Base-by-base conservation (phyloP, 2,797 vertebrate species). In the Otolemur crassicaudatus region DNA sequence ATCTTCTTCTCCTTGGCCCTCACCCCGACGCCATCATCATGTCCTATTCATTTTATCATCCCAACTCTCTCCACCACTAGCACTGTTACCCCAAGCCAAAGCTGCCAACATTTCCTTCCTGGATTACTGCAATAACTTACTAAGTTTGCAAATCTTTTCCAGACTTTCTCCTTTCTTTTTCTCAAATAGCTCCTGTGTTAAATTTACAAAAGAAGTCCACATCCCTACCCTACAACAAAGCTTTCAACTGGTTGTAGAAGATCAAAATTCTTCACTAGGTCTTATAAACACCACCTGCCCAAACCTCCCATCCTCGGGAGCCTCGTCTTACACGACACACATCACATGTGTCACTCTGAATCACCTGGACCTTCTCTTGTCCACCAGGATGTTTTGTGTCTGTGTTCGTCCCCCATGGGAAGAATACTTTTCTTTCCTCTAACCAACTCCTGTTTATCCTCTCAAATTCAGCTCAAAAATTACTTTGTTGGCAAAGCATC, bases 381-480 rank as follows among this genome's bases (percentile, higher is more conserved):
- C 31, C 37, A 63, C 7, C 14, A 12, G 22, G 43, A 53, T 72
- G 65, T 23, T 90, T 87, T 12, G 22, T 63, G 49, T 11, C 53
- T 8, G 3, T 63, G 25, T 31, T 27, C 4, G 7, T 80, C 4
- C 56, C 53, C 53, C 7, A 1, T 0, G 1, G 40, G 31, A 94
- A 58, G 65, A 91, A 72, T 11, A 40, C 2, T 72, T 31, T 40
- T 12, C 20, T 86, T 40, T 86, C 17, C 12, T 12, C 58, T 53
- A 88, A 88, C 49, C 58, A 83, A 80, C 12, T 73, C 34, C 22
- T 76, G 29, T 70, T 61, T 79, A 34, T 80, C 9, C 16, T 95
- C 87, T 37, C n/a, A 14, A 69, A 23, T 83, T 86, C 46, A 93
- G 76, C 23, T 94, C 29, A 94, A 94, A 88, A 67, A 49, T 72